Percentiles rank a stretch among this genome's conserved stretches.
phyloP scores from a whole-genome alignment of 1,140 invertebrate species.

The Bombus superbus region DNA sequence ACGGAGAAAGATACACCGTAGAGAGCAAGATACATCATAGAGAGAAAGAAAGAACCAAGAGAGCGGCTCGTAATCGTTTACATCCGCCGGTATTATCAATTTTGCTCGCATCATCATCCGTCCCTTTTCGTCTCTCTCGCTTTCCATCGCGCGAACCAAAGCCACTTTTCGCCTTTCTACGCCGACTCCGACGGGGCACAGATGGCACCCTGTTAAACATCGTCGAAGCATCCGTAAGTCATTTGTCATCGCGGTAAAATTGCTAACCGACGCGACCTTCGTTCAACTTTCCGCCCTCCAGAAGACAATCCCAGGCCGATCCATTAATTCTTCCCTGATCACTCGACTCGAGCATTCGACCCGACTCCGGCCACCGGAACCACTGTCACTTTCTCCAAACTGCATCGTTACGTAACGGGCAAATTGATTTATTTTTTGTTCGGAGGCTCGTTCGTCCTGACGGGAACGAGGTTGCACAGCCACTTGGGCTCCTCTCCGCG shows the following conservation, averaged over 20 bases:
- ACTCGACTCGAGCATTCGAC: conserved; percentile 40
- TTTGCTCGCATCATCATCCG: conserved; percentile 72
- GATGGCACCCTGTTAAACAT: conserved; percentile 70
- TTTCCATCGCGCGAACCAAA: conserved; percentile 50
- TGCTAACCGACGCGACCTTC: conserved; percentile 53
- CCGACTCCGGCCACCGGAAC: neutral
- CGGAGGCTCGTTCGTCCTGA: neutral
- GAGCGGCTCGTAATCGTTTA: conserved; percentile 70
- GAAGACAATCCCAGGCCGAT: conserved; percentile 61
- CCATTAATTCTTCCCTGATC: conserved; percentile 65
- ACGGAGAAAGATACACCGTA: neutral
- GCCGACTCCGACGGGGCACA: conserved; percentile 50
- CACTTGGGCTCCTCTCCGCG: neutral
- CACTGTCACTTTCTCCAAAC: conserved; percentile 43
- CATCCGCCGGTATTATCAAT: conserved; percentile 76
- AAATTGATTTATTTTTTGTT: conserved; percentile 33
- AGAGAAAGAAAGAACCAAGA: neutral
- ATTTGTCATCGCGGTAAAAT: conserved; percentile 71
- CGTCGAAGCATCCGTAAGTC: conserved; percentile 63
- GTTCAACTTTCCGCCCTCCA: conserved; percentile 44
- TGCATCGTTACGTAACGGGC: conserved; percentile 9
- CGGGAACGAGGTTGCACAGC: neutral
- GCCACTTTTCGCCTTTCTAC: conserved; percentile 66
- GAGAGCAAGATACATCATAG: neutral
- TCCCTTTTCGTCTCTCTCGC: conserved; percentile 53